Evolutionary conservation across 2,797 vertebrate species (phyloP), one percentile per base, ranked within the genome.

Genomic region (Centroberyx gerrardi): DNA sequence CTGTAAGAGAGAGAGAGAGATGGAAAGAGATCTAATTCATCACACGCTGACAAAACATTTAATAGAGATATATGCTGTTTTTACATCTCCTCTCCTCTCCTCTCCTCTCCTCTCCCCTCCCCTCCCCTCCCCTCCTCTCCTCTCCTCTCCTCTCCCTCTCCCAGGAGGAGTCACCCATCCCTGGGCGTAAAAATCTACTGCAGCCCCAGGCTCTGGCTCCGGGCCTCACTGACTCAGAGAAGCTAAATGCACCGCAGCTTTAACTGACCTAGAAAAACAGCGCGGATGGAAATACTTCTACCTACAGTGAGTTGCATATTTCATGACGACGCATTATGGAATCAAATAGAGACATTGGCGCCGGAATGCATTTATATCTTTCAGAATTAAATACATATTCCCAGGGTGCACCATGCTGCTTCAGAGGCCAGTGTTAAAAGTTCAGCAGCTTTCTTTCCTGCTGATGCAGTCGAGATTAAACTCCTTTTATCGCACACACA

Each of bases 271-370:
- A 53, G 61, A 81, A 77, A 48, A 72, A 58, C 52, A 36, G 59
- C 38, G 73, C 70, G 78, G 51, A 76, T 70, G 61, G 59, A 83
- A 84, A 72, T 59, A 63, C 81, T 62, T 61, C 63, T 58, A 74
- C 42, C 48, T 33, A 27, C 75, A 33, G 14, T 48, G 13, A 55
- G 63, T 14, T 53, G 40, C 17, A 53, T 63, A 10, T 76, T 53
- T 83, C 74, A 76, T 53, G 61, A 76, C 64, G 53, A 49, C 46
- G 28, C 52, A 29, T 0, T n/a, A 13, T 64, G 61, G 48, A 72
- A 38, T 78, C 63, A 72, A 66, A 68, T 63, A 49, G 44, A 78
- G 68, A 70, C 33, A 5, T 65, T 56, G 59, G 71, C 8, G 9
- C 27, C 2, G 1, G 36, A 61, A 36, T 64, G 72, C 59, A 65